Conservation (phyloP, 2,797 vertebrate species). For the Ibycter americanus region DNA sequence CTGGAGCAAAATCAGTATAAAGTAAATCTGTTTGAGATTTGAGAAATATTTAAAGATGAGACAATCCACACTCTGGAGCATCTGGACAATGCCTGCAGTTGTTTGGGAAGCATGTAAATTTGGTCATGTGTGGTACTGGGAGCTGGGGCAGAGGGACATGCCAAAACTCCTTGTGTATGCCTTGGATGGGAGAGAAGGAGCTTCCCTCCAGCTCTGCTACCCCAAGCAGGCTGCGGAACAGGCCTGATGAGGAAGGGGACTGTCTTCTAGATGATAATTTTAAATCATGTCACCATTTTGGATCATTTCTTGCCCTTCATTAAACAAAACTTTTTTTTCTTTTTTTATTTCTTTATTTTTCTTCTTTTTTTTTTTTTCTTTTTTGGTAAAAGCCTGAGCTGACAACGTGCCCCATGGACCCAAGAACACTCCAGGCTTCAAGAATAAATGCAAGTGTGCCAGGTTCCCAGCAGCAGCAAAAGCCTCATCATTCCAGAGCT, state of each 20-base stretch:
- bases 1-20: not conserved
- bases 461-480: not conserved
- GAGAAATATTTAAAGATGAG: not conserved
- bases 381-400: not conserved
- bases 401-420: not conserved
- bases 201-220: not conserved
- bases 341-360: not conserved
- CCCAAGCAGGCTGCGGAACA: not conserved
- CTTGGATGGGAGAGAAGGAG: not conserved
- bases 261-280: not conserved
- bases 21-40: not conserved
- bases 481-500: not conserved
- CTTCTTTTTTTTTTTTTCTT: not conserved
- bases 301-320: not conserved
- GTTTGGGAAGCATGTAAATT: not conserved
- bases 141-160: not conserved
- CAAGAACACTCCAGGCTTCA: not conserved
- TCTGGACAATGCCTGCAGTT: not conserved
- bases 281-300: not conserved
- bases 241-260: not conserved
- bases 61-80: not conserved
- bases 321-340: not conserved
- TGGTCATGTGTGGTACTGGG: not conserved
- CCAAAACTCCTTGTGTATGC: not conserved
- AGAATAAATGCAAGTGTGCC: not conserved